phyloP scores from a whole-genome alignment of 2,113 vertebrate genomes.

The Potamarius usumacintae region DNA sequence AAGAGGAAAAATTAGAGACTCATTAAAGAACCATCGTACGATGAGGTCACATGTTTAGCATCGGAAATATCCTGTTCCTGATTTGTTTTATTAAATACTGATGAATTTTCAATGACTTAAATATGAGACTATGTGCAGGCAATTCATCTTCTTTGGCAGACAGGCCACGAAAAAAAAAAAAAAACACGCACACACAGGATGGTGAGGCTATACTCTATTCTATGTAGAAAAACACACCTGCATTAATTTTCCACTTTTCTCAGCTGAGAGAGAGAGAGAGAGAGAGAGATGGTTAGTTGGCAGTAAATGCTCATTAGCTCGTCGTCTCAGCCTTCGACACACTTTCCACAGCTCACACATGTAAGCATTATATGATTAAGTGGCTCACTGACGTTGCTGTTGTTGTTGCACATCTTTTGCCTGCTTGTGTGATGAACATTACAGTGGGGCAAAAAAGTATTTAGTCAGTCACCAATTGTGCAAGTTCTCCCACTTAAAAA shows the following conservation, averaged over 20 bases:
- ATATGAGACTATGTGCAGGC: background rate
- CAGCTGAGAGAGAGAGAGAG: background rate
- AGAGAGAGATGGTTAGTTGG: background rate
- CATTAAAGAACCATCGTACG: conserved; percentile 4
- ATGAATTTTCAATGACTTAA: conserved; percentile 11
- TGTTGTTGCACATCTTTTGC: background rate
- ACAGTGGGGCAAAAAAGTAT: no score
- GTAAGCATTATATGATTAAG: background rate
- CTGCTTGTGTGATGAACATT: background rate
- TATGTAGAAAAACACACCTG: conserved; percentile 16
- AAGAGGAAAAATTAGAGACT: background rate
- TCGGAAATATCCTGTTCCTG: conserved; percentile 5
- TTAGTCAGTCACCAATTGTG: no score
- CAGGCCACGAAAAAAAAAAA: background rate
- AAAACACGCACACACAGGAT: background rate
- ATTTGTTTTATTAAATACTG: conserved; percentile 19
- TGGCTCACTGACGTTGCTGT: background rate
- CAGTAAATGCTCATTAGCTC: background rate
- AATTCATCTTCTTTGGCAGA: background rate
- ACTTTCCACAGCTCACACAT: background rate
- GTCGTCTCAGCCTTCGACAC: background rate
- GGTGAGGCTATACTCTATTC: background rate
- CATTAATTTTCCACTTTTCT: background rate
- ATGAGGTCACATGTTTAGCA: conserved; percentile 12
- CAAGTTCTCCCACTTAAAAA: no score